Conservation (phyloP, 2,888 invertebrate genomes). For the Drosophila gaucha region DNA sequence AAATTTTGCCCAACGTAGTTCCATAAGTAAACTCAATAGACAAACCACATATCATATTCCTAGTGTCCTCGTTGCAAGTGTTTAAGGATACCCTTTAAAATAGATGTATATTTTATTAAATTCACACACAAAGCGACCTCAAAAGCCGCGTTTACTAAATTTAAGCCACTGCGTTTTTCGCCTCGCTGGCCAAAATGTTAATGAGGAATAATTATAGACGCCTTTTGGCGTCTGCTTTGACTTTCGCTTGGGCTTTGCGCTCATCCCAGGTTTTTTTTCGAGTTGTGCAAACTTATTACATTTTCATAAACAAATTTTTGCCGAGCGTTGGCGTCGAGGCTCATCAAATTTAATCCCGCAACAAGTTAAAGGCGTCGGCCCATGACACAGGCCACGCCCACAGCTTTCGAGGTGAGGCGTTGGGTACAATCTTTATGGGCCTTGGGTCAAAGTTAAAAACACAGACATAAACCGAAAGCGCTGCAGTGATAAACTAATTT, state of each 20-base stretch:
- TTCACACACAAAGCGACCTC: slow-evolving; percentile 38
- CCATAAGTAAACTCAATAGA: background rate
- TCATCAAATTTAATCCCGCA: slow-evolving; percentile 67
- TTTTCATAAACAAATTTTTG: slow-evolving; percentile 65
- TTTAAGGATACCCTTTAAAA: background rate
- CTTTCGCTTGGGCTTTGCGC: slow-evolving; percentile 9
- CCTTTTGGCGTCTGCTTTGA: slow-evolving; percentile 24
- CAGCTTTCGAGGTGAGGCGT: background rate
- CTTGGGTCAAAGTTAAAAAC: slow-evolving; percentile 36
- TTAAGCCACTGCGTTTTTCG: slow-evolving; percentile 61
- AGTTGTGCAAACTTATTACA: slow-evolving; percentile 53
- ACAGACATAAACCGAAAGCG: slow-evolving; percentile 40
- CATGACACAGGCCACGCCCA: slow-evolving; percentile 5
- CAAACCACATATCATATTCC: background rate
- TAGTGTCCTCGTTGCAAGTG: background rate
- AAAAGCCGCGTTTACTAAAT: slow-evolving; percentile 59
- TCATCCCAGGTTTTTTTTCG: background rate
- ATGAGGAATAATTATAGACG: slow-evolving; percentile 69
- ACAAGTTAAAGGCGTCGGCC: slow-evolving; percentile 57
- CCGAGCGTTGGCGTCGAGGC: slow-evolving; percentile 8
- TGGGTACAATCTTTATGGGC: slow-evolving; percentile 20
- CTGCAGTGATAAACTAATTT: slow-evolving; percentile 61
- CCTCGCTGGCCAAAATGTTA: slow-evolving; percentile 70
- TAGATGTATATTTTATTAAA: slow-evolving; percentile 49
- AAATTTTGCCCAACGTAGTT: no score